Percentiles rank a stretch among this genome's conserved stretches.
Conservation (phyloP, 2,888 invertebrate species). For the Tridacna crocea region DNA sequence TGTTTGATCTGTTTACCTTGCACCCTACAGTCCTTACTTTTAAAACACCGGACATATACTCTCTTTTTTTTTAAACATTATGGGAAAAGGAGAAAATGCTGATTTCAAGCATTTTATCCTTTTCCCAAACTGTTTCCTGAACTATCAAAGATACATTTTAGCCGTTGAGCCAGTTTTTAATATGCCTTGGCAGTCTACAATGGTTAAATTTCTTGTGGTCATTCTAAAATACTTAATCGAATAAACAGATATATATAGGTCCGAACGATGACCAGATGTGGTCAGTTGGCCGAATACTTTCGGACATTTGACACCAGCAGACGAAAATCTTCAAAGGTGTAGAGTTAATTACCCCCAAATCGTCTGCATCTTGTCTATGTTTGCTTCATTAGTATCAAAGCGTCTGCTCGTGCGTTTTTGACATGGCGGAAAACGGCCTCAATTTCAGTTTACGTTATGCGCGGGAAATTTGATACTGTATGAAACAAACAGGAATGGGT, state of each 20-base stretch:
- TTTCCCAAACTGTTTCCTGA: no score
- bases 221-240: not conserved
- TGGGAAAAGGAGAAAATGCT: not conserved
- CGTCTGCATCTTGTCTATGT: constrained; percentile 42
- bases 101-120: not conserved
- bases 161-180: no score
- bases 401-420: constrained; percentile 25
- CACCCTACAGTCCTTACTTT: no score
- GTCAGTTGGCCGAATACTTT: constrained; percentile 29
- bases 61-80: no score
- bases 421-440: constrained; percentile 13
- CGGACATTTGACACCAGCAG: constrained; percentile 31
- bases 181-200: no score
- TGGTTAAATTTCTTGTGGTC: no score
- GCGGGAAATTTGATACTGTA: constrained; percentile 9
- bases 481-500: constrained; percentile 13
- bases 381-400: constrained; percentile 53
- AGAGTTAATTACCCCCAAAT: constrained; percentile 30
- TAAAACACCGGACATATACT: no score
- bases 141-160: no score
- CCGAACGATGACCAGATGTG: constrained; percentile 13
- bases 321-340: constrained; percentile 34
- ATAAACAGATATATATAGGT: constrained; percentile 12
- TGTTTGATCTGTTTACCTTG: no score
- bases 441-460: no score